Evolutionary conservation across 2,797 vertebrate genomes (phyloP).

Genomic region (Rhabdomys pumilio): DNA sequence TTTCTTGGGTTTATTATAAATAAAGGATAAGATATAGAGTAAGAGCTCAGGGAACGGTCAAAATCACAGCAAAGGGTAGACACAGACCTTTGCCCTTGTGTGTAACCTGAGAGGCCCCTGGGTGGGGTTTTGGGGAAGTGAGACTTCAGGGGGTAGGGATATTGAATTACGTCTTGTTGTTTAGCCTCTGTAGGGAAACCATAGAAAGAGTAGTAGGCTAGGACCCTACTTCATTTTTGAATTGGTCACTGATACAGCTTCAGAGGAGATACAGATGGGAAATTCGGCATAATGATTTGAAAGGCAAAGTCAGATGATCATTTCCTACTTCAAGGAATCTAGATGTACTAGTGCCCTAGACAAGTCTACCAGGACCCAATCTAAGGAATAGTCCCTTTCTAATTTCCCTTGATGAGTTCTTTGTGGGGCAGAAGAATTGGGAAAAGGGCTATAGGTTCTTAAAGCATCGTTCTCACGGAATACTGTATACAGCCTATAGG

Average conservation of each 20-base stretch:
- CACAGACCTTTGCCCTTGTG: neutral
- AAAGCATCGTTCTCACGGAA: neutral
- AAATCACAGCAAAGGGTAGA: neutral
- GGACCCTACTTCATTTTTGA: neutral
- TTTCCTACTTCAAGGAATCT: neutral
- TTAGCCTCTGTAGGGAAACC: neutral
- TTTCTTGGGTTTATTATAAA: neutral
- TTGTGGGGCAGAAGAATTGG: neutral
- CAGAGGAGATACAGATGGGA: neutral
- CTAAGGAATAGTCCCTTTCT: neutral
- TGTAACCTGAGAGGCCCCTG: neutral
- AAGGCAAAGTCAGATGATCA: conserved; percentile 17
- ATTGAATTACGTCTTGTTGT: neutral
- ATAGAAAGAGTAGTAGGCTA: neutral
- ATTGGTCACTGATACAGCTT: neutral
- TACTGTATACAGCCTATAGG: neutral
- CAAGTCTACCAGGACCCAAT: neutral
- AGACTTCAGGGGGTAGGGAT: neutral
- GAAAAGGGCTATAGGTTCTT: neutral
- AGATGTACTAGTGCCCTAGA: neutral
- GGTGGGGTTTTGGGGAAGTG: fast-evolving
- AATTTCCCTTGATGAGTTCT: neutral
- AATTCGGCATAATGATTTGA: neutral
- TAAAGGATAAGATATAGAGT: neutral
- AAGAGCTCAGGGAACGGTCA: neutral